A percentile compares a stretch with the other conserved stretches of the same genome.
Conservation (phyloP, 2,113 vertebrate genomes). For the Cygnus buccinator region DNA sequence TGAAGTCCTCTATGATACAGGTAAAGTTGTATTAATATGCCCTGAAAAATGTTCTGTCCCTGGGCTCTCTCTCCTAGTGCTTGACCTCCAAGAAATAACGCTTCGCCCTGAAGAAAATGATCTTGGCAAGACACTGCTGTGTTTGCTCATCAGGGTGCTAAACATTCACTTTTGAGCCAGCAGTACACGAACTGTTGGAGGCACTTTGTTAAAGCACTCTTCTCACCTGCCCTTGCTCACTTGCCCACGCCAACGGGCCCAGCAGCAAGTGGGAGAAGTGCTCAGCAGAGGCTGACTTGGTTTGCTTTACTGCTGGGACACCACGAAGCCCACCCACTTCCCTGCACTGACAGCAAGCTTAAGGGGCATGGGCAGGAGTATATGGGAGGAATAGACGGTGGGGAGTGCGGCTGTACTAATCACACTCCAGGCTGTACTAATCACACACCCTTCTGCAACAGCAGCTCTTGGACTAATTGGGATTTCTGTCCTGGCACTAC, state of each 20-base stretch:
- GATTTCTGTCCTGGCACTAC: not conserved
- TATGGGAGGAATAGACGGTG: too few relatives aligned
- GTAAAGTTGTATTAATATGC: not conserved
- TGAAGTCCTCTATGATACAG: not conserved
- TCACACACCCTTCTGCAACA: rapidly evolving
- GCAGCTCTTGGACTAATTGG: rapidly evolving
- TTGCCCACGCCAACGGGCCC: not conserved
- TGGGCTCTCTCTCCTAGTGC: not conserved
- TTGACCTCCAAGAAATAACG: not conserved
- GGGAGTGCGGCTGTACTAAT: not conserved
- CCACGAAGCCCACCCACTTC: not conserved
- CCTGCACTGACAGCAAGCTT: not conserved
- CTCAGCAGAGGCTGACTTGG: not conserved
- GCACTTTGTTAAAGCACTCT: not conserved
- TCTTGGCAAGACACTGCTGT: not conserved
- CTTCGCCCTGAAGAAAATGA: not conserved
- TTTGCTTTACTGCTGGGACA: not conserved
- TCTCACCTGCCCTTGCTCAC: not conserved
- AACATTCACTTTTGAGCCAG: not conserved
- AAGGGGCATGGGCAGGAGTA: not conserved
- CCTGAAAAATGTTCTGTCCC: not conserved
- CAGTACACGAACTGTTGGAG: not conserved
- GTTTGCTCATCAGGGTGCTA: not conserved
- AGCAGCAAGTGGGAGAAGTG: not conserved
- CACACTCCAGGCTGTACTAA: not conserved